Conservation (phyloP, 2,113 vertebrate genomes). For the Scytalopus superciliaris region DNA sequence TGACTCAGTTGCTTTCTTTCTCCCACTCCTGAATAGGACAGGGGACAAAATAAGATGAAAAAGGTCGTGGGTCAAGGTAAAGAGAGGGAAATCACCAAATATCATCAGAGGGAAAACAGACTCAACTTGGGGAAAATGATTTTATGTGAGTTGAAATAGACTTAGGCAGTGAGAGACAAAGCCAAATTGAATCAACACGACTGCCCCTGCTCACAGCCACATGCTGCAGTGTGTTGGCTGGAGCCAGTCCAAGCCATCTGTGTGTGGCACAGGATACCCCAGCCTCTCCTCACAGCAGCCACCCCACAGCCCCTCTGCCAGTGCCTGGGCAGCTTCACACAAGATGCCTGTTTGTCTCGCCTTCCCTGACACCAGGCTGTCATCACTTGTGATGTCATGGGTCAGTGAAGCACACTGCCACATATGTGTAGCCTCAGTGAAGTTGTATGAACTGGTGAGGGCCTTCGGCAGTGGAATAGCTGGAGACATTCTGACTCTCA, state of each 20-base stretch:
- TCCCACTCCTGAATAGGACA: neutral
- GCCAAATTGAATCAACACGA: neutral
- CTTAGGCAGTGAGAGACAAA: neutral
- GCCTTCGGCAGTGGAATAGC: neutral
- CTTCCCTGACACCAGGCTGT: neutral
- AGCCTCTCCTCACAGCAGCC: neutral
- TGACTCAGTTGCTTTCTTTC: neutral
- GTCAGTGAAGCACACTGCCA: neutral
- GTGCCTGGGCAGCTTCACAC: neutral
- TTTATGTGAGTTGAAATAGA: neutral
- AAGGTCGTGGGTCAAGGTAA: neutral
- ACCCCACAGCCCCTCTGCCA: neutral
- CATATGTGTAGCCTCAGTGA: accelerated
- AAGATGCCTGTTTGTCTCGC: neutral
- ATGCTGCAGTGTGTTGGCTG: neutral
- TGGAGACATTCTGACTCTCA: neutral
- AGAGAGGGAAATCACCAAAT: neutral
- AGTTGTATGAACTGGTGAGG: neutral
- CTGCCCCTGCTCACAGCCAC: accelerated
- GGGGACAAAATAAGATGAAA: neutral
- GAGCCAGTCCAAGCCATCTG: neutral
- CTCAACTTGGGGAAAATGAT: neutral
- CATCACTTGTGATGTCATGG: accelerated
- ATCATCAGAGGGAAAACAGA: neutral
- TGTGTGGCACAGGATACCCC: accelerated